A percentile compares a stretch with the other conserved stretches of the same genome.
phyloP scores from a whole-genome alignment of 1,140 invertebrate species.

The Tetramorium simillimum region DNA sequence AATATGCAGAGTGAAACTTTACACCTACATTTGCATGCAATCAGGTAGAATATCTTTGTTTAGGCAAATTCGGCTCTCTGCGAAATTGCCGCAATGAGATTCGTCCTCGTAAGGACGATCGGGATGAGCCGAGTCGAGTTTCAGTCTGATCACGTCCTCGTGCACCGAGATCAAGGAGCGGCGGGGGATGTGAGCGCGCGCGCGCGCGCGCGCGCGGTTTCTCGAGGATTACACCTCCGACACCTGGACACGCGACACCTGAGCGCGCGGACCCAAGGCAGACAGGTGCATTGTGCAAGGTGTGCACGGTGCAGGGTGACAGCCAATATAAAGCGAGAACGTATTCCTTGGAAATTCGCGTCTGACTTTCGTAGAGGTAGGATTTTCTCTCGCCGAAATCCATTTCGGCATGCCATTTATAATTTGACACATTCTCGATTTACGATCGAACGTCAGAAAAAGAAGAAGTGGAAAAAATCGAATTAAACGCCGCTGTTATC shows the following conservation, averaged over 20 bases:
- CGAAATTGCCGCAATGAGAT: slow-evolving; percentile 6
- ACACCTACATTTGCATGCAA: background rate
- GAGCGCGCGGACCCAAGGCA: background rate
- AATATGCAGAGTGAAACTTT: background rate
- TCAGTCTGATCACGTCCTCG: slow-evolving; percentile 48
- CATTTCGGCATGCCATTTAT: slow-evolving; percentile 30
- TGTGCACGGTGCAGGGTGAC: slow-evolving; percentile 11
- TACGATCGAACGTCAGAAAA: background rate
- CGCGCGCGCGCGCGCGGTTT: background rate
- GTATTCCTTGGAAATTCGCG: slow-evolving; percentile 40
- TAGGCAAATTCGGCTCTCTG: slow-evolving; percentile 26
- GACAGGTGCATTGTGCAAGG: slow-evolving; percentile 13
- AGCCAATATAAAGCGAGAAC: slow-evolving; percentile 26
- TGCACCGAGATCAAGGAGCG: slow-evolving; percentile 12
- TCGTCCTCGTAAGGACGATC: slow-evolving; percentile 31
- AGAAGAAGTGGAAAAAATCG: background rate
- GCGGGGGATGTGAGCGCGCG: background rate
- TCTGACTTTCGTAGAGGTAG: slow-evolving; percentile 11
- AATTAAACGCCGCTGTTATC: background rate
- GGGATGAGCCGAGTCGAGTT: background rate
- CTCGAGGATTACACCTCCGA: slow-evolving; percentile 29
- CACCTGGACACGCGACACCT: slow-evolving; percentile 43
- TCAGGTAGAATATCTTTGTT: slow-evolving; percentile 15
- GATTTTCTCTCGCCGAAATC: slow-evolving; percentile 15
- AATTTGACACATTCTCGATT: slow-evolving; percentile 23